These are phyloP conservation scores for Zygaena filipendulae DNA, from an alignment of 2,888 invertebrate genomes.

Conservation along the genomic window DNA sequence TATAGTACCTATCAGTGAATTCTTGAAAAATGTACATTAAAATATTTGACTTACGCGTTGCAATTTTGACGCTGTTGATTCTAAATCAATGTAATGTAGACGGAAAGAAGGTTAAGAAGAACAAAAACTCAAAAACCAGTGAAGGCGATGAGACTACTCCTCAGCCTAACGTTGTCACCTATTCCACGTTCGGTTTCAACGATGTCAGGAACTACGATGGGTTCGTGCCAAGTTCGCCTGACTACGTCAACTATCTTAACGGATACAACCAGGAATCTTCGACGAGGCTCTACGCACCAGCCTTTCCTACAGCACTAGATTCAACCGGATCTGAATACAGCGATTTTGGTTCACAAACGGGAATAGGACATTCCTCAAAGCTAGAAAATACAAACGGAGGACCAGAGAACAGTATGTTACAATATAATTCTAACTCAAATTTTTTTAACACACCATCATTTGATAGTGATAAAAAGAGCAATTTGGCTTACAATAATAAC, in stretches of 20 bases:
- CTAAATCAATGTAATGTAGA: conserved; percentile 23
- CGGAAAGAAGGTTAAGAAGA: conserved; percentile 39
- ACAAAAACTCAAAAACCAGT: conserved; percentile 29
- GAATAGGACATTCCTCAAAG: conserved; percentile 28
- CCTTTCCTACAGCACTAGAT: conserved; percentile 47
- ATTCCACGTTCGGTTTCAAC: conserved; percentile 57
- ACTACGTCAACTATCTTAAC: conserved; percentile 39
- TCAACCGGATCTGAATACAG: conserved; percentile 28
- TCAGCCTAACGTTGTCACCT: conserved; percentile 52
- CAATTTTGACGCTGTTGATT: conserved; percentile 31
- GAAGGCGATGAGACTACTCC: conserved; percentile 37
- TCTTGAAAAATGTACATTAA: conserved; percentile 37
- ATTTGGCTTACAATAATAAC: no score
- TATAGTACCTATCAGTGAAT: conserved; percentile 32
- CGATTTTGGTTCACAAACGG: conserved; percentile 27
- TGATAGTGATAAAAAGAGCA: no score
- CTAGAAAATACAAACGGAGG: conserved; percentile 25
- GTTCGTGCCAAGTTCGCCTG: conserved; percentile 52
- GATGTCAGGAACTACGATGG: conserved; percentile 52
- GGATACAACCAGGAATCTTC: conserved; percentile 36
- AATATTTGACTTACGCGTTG: conserved; percentile 28
- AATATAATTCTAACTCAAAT: conserved; percentile 33
- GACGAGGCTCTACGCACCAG: conserved; percentile 45
- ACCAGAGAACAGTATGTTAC: conserved; percentile 32
- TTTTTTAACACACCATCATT: conserved; percentile 32